Evolutionary conservation across 1,140 invertebrate genomes (phyloP), one percentile per base, ranked within the genome.

Genomic region (Stenopsyche tienmushanensis): DNA sequence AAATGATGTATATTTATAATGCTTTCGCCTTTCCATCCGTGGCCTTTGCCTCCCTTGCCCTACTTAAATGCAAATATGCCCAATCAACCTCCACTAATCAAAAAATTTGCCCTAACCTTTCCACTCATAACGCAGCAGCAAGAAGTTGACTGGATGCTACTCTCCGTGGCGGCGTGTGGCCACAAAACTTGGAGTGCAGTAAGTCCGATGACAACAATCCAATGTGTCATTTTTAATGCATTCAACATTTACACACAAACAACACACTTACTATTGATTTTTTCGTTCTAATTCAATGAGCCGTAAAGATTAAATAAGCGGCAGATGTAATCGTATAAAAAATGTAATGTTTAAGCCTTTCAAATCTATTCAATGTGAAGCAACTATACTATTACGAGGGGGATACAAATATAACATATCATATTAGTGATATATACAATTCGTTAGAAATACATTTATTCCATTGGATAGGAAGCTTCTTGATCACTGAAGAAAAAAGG

Each of bases 181-280:
- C 78, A 92, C 89, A 80, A 94, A 93, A 82, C 88, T 94, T 73
- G 91, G 91, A 87, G 90, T 94, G 83, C 92, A 93, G 91, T 94
- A 92, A 93, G 91, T 93, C 76, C 72, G 26, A 65, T 17, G 21
- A 42, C 39, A 50, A 52, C 59, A 62, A 52, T 64, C 52, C 68
- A 71, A 50, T 47, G 72, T 47, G 42, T 47, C 42, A 24, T 20
- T 39, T 60, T 15, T 60, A n/a, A n/a, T n/a, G n/a, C n/a, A n/a
- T n/a, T n/a, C n/a, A n/a, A n/a, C n/a, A n/a, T n/a, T n/a, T 60
- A 23, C 17, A 60, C 21, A 47, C 41, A 29, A 57, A 26, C 34
- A 17, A 34, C 26, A 55, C 52, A 49, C 47, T 52, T 17, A 42
- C 13, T 42, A 42, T 9, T 42, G 41, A 9, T 13, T 42, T 42